phyloP scores from a whole-genome alignment of 2,113 vertebrate genomes.

The Rousettus leschenaultii region DNA sequence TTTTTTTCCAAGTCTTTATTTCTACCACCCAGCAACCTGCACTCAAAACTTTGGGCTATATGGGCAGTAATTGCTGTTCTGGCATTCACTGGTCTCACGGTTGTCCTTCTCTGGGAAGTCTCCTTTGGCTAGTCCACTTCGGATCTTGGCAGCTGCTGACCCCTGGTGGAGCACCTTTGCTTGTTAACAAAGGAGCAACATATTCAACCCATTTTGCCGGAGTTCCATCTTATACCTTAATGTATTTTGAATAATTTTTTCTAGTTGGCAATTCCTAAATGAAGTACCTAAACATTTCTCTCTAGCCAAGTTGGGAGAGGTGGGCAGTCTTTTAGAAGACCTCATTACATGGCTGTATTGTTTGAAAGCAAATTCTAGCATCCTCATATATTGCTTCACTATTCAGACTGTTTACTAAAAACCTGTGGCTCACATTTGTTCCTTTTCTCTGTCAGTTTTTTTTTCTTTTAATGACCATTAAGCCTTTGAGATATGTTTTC shows the following conservation, averaged over 20 bases:
- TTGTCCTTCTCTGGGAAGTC: accelerated
- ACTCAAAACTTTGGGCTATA: background rate
- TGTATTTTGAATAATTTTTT: background rate
- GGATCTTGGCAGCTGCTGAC: background rate
- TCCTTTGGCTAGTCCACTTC: accelerated
- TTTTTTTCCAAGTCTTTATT: background rate
- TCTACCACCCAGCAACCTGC: background rate
- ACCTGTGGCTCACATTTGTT: background rate
- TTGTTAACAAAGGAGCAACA: background rate
- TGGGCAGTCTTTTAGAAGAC: background rate
- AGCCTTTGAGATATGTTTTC: background rate
- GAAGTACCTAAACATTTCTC: background rate
- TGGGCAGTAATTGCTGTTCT: background rate
- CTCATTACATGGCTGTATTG: background rate
- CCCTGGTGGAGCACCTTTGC: background rate
- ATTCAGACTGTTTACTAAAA: background rate
- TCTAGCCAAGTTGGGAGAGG: too few relatives aligned
- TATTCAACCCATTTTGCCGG: background rate
- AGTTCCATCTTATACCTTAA: background rate
- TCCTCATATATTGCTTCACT: too few relatives aligned
- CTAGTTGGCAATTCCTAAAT: background rate
- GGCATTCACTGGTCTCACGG: background rate
- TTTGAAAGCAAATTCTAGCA: background rate
- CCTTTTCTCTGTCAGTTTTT: background rate
- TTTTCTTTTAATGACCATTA: background rate